Evolutionary conservation across 92 coral and sea anemone genomes (phyloP), one percentile per base, ranked within the genome.

Genomic region (Bergia puertoricense): DNA sequence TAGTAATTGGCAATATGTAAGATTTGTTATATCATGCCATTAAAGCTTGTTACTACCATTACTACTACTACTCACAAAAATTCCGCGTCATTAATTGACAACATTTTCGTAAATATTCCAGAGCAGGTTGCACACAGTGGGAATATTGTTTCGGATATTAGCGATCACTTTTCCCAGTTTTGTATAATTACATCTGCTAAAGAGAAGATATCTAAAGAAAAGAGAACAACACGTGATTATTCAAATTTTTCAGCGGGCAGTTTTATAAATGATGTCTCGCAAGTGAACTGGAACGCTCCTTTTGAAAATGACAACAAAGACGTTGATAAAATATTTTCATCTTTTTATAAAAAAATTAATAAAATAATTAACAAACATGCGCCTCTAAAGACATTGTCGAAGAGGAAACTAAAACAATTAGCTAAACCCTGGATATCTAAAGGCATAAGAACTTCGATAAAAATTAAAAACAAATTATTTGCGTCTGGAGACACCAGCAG

Each of bases 311-410:
- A 66, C 30, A 36, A 68, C 56, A 86, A 86, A 86, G 81, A 73
- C 66, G 88, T 81, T 59, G 85, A 88, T 77, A 82, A 57, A 76
- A 50, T 62, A 88, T 90, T 90, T 81, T 66, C 86, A 5, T 79
- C 57, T 2, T 88, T 88, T 79, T 88, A 88, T 50, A 69, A 81
- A 46, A 91, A 91, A 82, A 38, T 81, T 40, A 74, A 91, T 82
- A 86, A 80, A 81, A 68, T 87, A 56, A 79, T 85, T 18, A 86
- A 91, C 77, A 86, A 87, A 57, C 90, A 81, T 87, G 85, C 93
- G 13, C 93, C 90, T 6, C 46, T 91, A 22, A 81, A 76, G 86
- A 41, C 37, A 54, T 22, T 88, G 39, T 81, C 90, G 30, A 82
- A 81, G 57, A 68, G 93, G 44, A 85, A 50, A 79, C 76, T 83